phyloP scores from a whole-genome alignment of 1,140 invertebrate species.

The Cecropterus lyciades region DNA sequence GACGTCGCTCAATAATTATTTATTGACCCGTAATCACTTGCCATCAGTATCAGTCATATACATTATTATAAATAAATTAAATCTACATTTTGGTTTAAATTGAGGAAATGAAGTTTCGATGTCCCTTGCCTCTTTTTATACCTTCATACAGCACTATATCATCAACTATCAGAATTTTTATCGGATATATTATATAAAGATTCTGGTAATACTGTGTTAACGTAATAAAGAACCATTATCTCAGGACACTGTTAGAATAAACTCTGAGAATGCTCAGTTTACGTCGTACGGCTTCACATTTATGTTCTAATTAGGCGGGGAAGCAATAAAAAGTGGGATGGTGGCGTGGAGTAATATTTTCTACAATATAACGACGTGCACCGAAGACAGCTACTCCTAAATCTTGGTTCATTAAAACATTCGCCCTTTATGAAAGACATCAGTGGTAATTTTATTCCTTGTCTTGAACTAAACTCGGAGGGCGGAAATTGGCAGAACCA shows the following conservation, averaged over 20 bases:
- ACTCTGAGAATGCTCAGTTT: constrained; percentile 27
- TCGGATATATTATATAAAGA: too few relatives aligned
- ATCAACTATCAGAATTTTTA: too few relatives aligned
- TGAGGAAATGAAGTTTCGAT: too few relatives aligned
- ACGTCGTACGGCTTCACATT: constrained; percentile 33
- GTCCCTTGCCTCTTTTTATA: too few relatives aligned
- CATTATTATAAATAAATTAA: constrained; percentile 5
- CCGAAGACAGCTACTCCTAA: constrained; percentile 31
- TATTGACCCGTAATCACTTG: constrained; percentile 20
- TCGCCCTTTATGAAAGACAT: constrained; percentile 38
- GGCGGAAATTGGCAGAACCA: constrained; percentile 79
- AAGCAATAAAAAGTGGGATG: constrained; percentile 37
- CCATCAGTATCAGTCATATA: constrained; percentile 22
- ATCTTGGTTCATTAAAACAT: constrained; percentile 36
- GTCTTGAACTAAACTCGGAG: constrained; percentile 50
- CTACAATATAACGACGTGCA: constrained; percentile 33
- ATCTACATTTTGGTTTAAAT: background rate
- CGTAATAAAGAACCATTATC: constrained; percentile 12
- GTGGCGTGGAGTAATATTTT: constrained; percentile 35
- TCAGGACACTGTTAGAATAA: constrained; percentile 8
- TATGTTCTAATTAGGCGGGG: constrained; percentile 35
- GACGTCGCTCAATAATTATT: constrained; percentile 36
- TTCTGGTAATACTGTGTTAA: too few relatives aligned
- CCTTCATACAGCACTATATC: too few relatives aligned
- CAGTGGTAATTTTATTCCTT: constrained; percentile 40